These are phyloP conservation scores for Labeo catla DNA, from an alignment of 2,113 vertebrate genomes.

Conservation along the genomic window DNA sequence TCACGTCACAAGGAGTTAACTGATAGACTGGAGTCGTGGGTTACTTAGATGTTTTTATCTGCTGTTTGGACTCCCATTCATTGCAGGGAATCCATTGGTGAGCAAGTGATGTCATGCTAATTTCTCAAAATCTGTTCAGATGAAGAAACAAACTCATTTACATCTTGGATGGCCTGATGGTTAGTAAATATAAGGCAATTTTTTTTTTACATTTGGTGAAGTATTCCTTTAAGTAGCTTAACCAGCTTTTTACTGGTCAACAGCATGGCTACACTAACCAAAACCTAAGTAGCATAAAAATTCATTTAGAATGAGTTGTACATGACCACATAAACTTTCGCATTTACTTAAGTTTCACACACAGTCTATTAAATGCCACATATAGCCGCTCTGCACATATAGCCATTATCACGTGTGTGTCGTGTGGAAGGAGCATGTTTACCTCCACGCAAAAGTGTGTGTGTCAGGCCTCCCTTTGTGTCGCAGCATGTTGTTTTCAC, in stretches of 20 bases:
- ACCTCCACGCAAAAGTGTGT: slow-evolving; percentile 12
- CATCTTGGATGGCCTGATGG: too few species aligned
- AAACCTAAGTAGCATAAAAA: neutral
- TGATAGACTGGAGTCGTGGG: too few species aligned
- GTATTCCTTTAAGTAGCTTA: too few species aligned
- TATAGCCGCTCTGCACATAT: slow-evolving; percentile 34
- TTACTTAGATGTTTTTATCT: too few species aligned
- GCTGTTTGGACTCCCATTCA: too few species aligned
- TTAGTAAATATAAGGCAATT: too few species aligned
- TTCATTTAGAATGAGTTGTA: neutral
- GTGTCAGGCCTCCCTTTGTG: slow-evolving; percentile 41
- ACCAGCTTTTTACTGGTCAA: neutral
- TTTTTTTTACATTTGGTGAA: too few species aligned
- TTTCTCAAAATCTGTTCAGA: too few species aligned
- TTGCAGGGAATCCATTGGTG: too few species aligned
- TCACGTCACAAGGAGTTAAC: too few species aligned
- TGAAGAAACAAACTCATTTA: too few species aligned
- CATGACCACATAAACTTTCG: neutral
- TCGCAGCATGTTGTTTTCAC: slow-evolving; percentile 48
- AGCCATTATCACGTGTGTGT: slow-evolving; percentile 50
- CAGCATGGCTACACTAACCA: neutral
- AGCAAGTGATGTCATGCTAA: too few species aligned
- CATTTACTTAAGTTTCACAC: slow-evolving; percentile 6
- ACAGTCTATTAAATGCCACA: slow-evolving; percentile 47
- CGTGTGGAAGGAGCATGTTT: neutral